Evolutionary conservation across 2,113 vertebrate genomes (phyloP).

Genomic region (Nothoprocta pentlandii): DNA sequence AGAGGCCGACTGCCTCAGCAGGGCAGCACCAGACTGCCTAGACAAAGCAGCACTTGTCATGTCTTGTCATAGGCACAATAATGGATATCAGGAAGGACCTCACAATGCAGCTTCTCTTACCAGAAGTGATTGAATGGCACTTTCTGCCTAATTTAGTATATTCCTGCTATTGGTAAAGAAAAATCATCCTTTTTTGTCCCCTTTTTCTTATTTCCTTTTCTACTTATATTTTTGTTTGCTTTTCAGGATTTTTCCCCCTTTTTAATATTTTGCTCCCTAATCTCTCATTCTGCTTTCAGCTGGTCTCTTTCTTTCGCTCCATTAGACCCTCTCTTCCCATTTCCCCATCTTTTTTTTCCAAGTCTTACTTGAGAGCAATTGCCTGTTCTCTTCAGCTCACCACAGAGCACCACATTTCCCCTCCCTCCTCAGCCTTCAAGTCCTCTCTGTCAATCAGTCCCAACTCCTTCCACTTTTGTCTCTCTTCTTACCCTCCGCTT

Average conservation of each 20-base stretch:
- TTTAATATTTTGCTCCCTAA: not conserved
- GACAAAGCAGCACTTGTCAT: constrained; percentile 65
- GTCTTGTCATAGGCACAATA: constrained; percentile 44
- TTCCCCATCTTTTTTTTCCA: not conserved
- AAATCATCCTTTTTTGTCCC: not conserved
- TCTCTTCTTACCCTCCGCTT: not conserved
- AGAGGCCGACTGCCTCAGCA: constrained; percentile 43
- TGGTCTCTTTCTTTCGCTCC: not conserved
- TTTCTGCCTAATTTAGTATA: constrained; percentile 35
- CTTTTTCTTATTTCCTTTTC: not conserved
- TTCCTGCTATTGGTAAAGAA: not conserved
- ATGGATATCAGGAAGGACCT: constrained; percentile 32
- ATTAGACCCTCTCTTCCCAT: not conserved
- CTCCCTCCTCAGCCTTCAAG: not conserved
- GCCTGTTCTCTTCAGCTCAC: not conserved
- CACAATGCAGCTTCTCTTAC: constrained; percentile 34
- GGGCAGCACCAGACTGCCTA: constrained; percentile 28
- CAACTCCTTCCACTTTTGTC: not conserved
- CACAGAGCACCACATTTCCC: not conserved
- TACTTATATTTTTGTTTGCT: not conserved
- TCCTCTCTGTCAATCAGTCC: not conserved
- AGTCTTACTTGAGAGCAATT: not conserved
- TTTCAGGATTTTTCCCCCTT: not conserved
- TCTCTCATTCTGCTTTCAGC: not conserved
- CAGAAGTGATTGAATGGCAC: constrained; percentile 27